Base-by-base conservation (phyloP, 2,888 invertebrate genomes). In the Lycia hirtaria region DNA sequence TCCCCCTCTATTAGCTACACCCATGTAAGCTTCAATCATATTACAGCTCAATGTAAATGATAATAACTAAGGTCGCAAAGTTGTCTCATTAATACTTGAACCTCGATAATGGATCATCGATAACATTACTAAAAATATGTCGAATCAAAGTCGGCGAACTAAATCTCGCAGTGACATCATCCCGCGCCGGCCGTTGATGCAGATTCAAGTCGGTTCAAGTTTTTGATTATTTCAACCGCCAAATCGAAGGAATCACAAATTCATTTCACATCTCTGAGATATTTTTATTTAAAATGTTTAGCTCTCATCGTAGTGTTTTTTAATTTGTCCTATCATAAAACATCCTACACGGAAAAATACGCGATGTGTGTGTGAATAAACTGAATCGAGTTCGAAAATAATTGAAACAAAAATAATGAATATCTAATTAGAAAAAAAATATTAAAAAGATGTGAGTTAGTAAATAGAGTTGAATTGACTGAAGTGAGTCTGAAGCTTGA, bases 81-180 rank as follows among this genome's bases (percentile, higher is more conserved):
- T 22, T 47, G n/a, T 22, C 44, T 30, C 20, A 44, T 5, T 37
- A n/a, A n/a, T 19, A 53, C 37, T 53, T 57, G 57, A 77, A 76
- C 73, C 65, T 58, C 24, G 56, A 41, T 24, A 37, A 37, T 33
- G 57, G 17, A 50, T 26, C 32, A 58, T 57, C 71, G 82, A 79
- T 83, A 80, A 75, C 49, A 69, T 72, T 49, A 50, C 65, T 68
- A 64, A 72, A 66, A 64, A 69, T 68, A 68, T 62, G 52, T 64
- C 63, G 60, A 54, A 60, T 58, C 48, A 41, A 50, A 66, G 68
- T 74, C 72, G 68, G 66, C 68, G 54, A 62, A 70, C 71, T 69
- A 75, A 77, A 71, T 75, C 73, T 69, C 56, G 17, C 40, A 62
- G 69, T 82, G 82, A 82, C 81, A 81, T 82, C 82, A 81, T 72